Base-by-base conservation (phyloP, 1,140 invertebrate genomes). In the Apis dorsata region DNA sequence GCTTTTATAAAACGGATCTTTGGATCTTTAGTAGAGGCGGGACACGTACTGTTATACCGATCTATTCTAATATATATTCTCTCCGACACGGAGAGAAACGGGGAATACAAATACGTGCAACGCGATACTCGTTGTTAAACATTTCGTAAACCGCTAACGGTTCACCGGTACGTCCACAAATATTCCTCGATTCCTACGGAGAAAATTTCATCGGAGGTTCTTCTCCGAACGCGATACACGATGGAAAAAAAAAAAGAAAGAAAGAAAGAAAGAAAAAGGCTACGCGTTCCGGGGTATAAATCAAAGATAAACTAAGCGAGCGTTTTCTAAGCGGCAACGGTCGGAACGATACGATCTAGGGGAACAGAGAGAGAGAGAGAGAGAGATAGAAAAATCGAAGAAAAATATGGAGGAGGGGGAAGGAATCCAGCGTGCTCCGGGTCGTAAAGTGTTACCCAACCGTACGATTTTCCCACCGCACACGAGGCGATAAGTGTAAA, bases 401-500 rank as follows among this genome's bases (percentile, higher is more conserved):
- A 44, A 57, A 44, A 74, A 74, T 10, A 53, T 24, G 62, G 34
- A 81, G 28, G 62, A 2, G 34, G 34, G 34, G 34, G 34, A 34
- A 63, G 68, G 34, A 78, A 83, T 57, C 34, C 74, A 62, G 55
- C 59, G 24, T 78, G 55, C 51, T 66, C 34, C 34, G 63, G 70
- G 49, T 80, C 70, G 68, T 73, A 78, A 86, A 87, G 53, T 53
- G 57, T 60, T 51, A 69, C 53, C 53, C 55, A 49, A 70, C 17
- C 17, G 63, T 62, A 51, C 28, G 66, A 65, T 79, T 73, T 87
- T 73, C 55, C 49, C 44, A 34, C 8, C 44, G 70, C 11, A 17
- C 21, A 21, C 65, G 51, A 12, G 51, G 49, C 75, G 75, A 85
- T 88, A 75, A 81, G 74, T 77, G 34, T 85, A 81, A 88, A 88